A percentile compares a stretch with the other conserved stretches of the same genome.
Conservation (phyloP, 2,113 vertebrate species). For the Podilymbus podiceps region DNA sequence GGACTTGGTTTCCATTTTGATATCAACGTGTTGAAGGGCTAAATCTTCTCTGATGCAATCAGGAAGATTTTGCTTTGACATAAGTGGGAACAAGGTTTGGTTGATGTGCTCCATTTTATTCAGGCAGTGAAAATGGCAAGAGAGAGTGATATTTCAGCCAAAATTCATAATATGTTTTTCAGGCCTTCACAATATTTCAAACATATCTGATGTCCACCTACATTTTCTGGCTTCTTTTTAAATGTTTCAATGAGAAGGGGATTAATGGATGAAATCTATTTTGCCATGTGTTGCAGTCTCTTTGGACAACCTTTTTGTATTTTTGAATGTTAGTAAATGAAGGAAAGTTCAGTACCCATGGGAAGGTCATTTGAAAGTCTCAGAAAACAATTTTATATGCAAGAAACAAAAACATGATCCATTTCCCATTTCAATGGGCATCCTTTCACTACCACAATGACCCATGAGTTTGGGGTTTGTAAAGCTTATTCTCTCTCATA, state of each 20-base stretch:
- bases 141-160: not conserved
- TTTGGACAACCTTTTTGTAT: not conserved
- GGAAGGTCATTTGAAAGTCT: conserved; percentile 37
- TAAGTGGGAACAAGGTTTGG: not conserved
- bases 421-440: conserved; percentile 17
- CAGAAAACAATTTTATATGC: conserved; percentile 53
- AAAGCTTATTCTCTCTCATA: conserved; percentile 33
- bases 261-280: not conserved
- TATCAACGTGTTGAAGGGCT: not conserved
- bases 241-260: not conserved
- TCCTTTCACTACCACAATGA: conserved; percentile 14
- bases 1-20: not conserved
- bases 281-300: not conserved
- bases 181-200: not conserved
- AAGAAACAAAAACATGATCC: conserved; percentile 42
- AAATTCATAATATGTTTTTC: not conserved
- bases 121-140: not conserved
- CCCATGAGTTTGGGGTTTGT: not conserved
- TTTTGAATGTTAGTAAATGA: conserved; percentile 37
- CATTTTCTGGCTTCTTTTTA: not conserved
- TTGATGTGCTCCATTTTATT: not conserved
- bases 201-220: not conserved
- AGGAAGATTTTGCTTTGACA: not conserved
- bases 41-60: not conserved
- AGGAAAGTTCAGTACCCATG: not conserved